These are phyloP conservation scores for Procambarus clarkii DNA, from an alignment of 1,140 invertebrate genomes.

Conservation along the genomic window DNA sequence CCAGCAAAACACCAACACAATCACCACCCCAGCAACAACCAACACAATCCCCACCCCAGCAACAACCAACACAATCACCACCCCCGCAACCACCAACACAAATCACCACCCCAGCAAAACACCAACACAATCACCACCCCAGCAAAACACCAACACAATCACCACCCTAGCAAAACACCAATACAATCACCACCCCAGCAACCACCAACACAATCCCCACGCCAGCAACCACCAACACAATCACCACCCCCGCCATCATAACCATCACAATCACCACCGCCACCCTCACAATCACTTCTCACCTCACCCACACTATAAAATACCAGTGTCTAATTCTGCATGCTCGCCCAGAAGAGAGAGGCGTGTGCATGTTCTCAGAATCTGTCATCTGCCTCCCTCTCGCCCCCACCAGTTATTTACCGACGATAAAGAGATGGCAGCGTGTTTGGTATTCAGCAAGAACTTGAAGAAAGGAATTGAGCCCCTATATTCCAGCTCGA, in stretches of 20 bases:
- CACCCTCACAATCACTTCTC: neutral
- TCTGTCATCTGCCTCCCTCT: constrained; percentile 44
- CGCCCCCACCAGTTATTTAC: constrained; percentile 51
- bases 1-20: too few relatives aligned
- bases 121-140: neutral
- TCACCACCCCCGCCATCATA: too few relatives aligned
- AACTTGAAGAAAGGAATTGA: constrained; percentile 67
- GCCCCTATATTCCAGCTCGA: constrained; percentile 49
- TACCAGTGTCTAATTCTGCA: constrained; percentile 33
- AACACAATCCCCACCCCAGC: neutral
- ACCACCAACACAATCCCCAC: neutral
- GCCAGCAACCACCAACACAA: neutral
- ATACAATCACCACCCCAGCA: neutral
- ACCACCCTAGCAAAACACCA: too few relatives aligned
- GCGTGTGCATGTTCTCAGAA: constrained; percentile 43
- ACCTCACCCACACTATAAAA: constrained; percentile 26
- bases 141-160: too few relatives aligned
- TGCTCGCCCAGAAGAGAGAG: neutral
- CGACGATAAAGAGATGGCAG: constrained; percentile 59
- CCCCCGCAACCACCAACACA: neutral
- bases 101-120: neutral
- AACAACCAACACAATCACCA: neutral
- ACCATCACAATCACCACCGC: neutral
- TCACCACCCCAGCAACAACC: neutral
- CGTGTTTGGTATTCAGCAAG: constrained; percentile 66